Evolutionary conservation across 2,888 invertebrate species (phyloP).

Genomic region (Psylliodes chrysocephalus): DNA sequence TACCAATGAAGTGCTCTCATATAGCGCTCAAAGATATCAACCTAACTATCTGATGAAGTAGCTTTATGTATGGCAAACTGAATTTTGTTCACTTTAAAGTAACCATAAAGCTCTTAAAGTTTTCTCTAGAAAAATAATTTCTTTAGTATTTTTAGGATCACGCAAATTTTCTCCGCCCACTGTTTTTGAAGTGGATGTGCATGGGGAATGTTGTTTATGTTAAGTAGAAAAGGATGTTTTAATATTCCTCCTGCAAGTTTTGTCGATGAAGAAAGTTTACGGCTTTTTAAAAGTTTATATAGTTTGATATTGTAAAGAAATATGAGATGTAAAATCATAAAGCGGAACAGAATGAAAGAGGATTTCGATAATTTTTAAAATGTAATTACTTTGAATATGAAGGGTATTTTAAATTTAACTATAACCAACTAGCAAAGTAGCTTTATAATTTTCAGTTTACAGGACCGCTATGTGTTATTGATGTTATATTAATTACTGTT

Average conservation of each 20-base stretch:
- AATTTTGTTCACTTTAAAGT: conserved; percentile 11
- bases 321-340: too few relatives aligned
- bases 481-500: too few relatives aligned
- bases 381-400: too few relatives aligned
- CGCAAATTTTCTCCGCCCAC: conserved; percentile 5
- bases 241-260: neutral
- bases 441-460: too few relatives aligned
- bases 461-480: too few relatives aligned
- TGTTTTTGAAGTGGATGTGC: neutral
- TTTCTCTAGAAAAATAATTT: conserved; percentile 6
- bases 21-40: neutral
- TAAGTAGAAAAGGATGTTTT: neutral
- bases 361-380: too few relatives aligned
- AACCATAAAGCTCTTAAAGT: conserved; percentile 12
- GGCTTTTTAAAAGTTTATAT: too few relatives aligned
- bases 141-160: neutral
- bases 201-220: neutral
- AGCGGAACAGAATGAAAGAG: too few relatives aligned
- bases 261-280: too few relatives aligned
- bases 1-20: neutral
- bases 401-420: too few relatives aligned
- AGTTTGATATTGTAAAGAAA: too few relatives aligned
- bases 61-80: conserved; percentile 15
- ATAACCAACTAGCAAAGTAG: too few relatives aligned
- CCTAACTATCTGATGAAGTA: conserved; percentile 14